Conservation (phyloP, 2,113 vertebrate species). For the Grus americana region DNA sequence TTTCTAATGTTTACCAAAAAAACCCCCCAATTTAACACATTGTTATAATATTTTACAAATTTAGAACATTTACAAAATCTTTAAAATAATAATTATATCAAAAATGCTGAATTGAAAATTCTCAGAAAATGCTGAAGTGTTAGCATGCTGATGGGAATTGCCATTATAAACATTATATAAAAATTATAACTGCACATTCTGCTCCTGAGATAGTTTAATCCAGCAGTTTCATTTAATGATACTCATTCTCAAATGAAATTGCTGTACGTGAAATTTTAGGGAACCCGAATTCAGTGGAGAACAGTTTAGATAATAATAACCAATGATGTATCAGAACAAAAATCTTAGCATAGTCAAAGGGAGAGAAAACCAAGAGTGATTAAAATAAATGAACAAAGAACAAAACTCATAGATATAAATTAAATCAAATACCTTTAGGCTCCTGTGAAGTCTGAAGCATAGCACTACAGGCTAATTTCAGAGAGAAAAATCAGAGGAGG, state of each 20-base stretch:
- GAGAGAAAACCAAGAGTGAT: slow-evolving; percentile 4
- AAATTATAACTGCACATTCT: not conserved
- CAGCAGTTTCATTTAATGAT: not conserved
- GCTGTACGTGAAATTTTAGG: not conserved
- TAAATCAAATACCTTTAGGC: slow-evolving; percentile 42
- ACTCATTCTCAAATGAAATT: not conserved
- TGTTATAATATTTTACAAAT: not conserved
- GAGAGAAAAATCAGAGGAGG: slow-evolving; percentile 3
- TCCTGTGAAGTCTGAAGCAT: slow-evolving; percentile 1
- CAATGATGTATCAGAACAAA: not conserved
- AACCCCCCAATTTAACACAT: not conserved
- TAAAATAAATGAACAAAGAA: slow-evolving; percentile 28
- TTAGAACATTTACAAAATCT: not conserved
- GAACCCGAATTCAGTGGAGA: not conserved
- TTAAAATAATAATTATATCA: not conserved
- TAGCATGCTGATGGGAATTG: not conserved
- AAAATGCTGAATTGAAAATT: not conserved
- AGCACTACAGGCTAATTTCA: not conserved
- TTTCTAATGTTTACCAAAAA: not conserved
- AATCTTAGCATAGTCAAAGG: not conserved
- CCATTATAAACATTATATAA: not conserved
- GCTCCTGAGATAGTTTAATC: not conserved
- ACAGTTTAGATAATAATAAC: slow-evolving; percentile 1
- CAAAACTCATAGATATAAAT: slow-evolving; percentile 1
- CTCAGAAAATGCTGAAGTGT: not conserved